Conservation (phyloP, 2,797 vertebrate genomes). For the Calcarius lapponicus region DNA sequence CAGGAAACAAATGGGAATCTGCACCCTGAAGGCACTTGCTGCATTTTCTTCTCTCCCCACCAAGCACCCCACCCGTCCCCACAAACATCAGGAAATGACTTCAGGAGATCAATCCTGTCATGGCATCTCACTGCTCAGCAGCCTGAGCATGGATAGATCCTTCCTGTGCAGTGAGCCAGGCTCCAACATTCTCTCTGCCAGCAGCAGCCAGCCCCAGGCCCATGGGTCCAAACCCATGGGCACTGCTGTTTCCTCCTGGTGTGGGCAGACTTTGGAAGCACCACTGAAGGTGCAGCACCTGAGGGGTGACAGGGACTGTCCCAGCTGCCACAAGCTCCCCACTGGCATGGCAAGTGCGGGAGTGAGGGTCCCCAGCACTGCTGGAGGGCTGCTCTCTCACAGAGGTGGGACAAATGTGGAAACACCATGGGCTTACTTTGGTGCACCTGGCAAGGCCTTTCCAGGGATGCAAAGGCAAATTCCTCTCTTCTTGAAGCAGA, state of each 20-base stretch:
- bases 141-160: not conserved
- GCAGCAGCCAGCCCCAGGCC: rapidly evolving
- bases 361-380: not conserved
- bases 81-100: not conserved
- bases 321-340: not conserved
- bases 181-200: not conserved
- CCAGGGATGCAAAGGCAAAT: not conserved
- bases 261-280: not conserved
- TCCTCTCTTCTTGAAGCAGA: not conserved
- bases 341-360: not conserved
- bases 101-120: not conserved
- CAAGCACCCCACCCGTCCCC: not conserved
- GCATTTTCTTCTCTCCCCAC: not conserved
- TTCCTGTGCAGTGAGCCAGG: not conserved
- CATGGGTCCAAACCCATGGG: rapidly evolving
- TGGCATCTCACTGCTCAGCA: not conserved
- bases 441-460: not conserved
- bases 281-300: not conserved
- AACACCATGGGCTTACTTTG: not conserved
- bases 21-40: not conserved
- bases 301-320: rapidly evolving
- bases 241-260: not conserved
- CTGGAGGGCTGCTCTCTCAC: not conserved
- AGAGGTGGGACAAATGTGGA: not conserved
- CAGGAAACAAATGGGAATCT: not conserved